These are phyloP conservation scores for Hylaeus volcanicus DNA, from an alignment of 1,140 invertebrate species.

Conservation along the genomic window DNA sequence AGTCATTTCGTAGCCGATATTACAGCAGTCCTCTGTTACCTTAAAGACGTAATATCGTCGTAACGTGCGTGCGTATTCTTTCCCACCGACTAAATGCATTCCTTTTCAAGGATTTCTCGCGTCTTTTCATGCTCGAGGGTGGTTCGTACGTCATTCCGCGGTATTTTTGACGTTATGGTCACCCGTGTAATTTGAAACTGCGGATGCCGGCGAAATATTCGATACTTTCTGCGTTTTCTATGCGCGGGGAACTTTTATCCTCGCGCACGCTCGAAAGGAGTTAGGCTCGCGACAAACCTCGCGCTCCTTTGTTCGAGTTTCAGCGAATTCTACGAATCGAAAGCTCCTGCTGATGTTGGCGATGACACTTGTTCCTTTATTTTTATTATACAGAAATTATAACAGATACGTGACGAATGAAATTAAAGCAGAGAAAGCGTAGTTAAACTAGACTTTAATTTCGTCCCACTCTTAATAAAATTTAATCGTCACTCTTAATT, in stretches of 20 bases:
- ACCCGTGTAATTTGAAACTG: constrained; percentile 39
- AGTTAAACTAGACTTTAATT: too few relatives aligned
- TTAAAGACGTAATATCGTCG: constrained; percentile 26
- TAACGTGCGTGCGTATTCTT: constrained; percentile 10
- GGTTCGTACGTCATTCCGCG: neutral
- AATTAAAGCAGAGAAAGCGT: too few relatives aligned
- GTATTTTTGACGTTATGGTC: constrained; percentile 14
- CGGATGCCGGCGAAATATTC: neutral
- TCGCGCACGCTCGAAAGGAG: neutral
- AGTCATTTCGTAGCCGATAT: constrained; percentile 6
- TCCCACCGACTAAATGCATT: neutral
- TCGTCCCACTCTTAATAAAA: too few relatives aligned
- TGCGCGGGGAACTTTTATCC: neutral
- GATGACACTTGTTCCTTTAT: too few relatives aligned
- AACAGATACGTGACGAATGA: too few relatives aligned
- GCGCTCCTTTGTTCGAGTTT: neutral
- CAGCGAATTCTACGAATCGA: too few relatives aligned
- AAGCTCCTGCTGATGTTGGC: too few relatives aligned
- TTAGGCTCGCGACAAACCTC: neutral
- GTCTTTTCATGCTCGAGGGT: neutral
- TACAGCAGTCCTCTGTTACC: constrained; percentile 29
- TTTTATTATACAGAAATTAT: too few relatives aligned
- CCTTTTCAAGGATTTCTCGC: neutral
- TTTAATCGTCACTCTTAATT: too few relatives aligned
- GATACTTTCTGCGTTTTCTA: neutral